Base-by-base conservation (phyloP, 2,797 vertebrate genomes). In the Oophaga sylvatica region DNA sequence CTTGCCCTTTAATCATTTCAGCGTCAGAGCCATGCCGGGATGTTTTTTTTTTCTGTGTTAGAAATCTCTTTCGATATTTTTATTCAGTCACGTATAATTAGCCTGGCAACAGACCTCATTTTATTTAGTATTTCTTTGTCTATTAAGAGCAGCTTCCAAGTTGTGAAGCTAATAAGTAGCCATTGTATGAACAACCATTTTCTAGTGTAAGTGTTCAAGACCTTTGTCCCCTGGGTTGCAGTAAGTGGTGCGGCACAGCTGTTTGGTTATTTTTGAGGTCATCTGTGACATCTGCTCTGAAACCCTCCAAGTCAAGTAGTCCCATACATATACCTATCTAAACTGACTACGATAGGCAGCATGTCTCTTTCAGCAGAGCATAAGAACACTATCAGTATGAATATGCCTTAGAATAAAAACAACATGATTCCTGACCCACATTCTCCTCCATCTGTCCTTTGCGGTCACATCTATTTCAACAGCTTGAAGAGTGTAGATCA, bases 201-300 rank as follows among this genome's bases (percentile, higher is more conserved):
- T 81, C 56, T 76, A 77, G 91, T 81, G 84, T 87, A 90, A 92
- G 92, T 91, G 90, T 91, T 90, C 90, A 82, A 90, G 91, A 90
- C 89, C 92, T 89, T 88, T 91, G 81, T 93, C 92, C 92, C 87
- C 91, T 80, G 86, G 91, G 93, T 90, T 82, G 91, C 91, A 90
- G 83, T 91, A 89, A 93, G 91, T 90, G 89, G 91, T 87, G 89
- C 80, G 82, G 90, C 89, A 87, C 92, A 93, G 91, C 91, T 93
- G 92, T 92, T 90, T 83, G 81, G 7, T 86, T 90, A 91, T 87
- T 91, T 91, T 90, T 87, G 90, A 90, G 91, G 91, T 91, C 91
- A 91, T 91, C 87, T 87, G 90, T 59, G 92, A 92, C 94, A 94
- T 93, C 94, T 94, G 93, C 93, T 92, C 90, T 88, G 73, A 59